Base-by-base conservation (phyloP, 2,888 invertebrate genomes). In the Drosophila longiperda region DNA sequence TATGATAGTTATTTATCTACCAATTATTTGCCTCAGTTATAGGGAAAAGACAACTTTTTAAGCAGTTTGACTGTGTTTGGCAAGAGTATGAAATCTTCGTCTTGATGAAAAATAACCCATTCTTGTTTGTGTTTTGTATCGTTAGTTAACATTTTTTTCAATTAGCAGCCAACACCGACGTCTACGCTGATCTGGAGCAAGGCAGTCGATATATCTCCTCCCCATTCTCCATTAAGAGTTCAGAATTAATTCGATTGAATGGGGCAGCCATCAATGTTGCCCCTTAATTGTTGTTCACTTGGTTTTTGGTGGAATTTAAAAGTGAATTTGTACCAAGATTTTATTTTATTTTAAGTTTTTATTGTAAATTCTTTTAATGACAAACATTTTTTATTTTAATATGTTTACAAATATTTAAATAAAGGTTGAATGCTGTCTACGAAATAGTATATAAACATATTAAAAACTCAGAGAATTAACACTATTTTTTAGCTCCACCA, bases 121-220 rank as follows among this genome's bases (percentile, higher is more conserved):
- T 20, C 3, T 20, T 45, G 7, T 5, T 4, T 26, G 1, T 2
- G 12, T 32, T 52, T 33, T 54, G 58, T 73, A 65, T 79, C 69
- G 78, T 80, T 82, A 71, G 73, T 54, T 62, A 66, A 80, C 87
- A 87, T 90, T 80, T 90, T 87, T 87, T 87, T 87, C 86, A 87
- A 87, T 87, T 87, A 87, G 90, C 83, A 71, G 42, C 50, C 64
- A 71, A 68, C 79, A 65, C 45, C 23, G 57, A 58, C 42, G 60
- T 61, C 42, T 57, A 54, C 57, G 33, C 33, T 54, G 34, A 36
- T 52, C 40, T 45, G 29, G 33, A 20, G 52, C 36, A 54, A 36
- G 3, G 36, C 11, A 36, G n/a, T 36, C 15, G n/a, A 48, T 49
- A 26, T 23, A 45, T 23, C 45, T 50, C 2, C 20, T 45, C 26